Percentiles rank a stretch among this genome's conserved stretches.
Conservation (phyloP, 2,888 invertebrate genomes). For the Trichacis sp. region DNA sequence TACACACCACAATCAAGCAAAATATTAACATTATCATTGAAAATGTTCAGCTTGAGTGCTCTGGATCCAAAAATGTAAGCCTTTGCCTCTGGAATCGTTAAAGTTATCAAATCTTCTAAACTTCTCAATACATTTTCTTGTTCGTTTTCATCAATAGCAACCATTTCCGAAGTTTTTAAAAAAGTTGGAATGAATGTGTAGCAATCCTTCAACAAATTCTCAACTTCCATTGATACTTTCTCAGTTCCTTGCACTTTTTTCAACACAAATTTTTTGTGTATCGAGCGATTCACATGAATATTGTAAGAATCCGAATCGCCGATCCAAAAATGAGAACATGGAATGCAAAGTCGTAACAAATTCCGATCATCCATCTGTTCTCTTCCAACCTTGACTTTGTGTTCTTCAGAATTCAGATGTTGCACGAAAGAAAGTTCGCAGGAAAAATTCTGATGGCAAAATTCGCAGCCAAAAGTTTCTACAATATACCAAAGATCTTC, state of each 20-base stretch:
- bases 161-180: background rate
- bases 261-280: conserved; percentile 46
- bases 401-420: conserved; percentile 34
- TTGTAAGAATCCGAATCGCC: conserved; percentile 23
- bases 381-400: conserved; percentile 4
- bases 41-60: conserved; percentile 70
- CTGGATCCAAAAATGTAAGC: conserved; percentile 75
- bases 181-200: background rate
- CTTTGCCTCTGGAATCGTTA: conserved; percentile 49
- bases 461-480: conserved; percentile 43
- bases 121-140: conserved; percentile 11
- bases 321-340: conserved; percentile 50
- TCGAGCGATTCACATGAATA: conserved; percentile 38
- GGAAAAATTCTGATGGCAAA: conserved; percentile 33
- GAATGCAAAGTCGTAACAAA: conserved; percentile 42
- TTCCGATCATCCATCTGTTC: no score
- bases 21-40: conserved; percentile 54
- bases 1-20: conserved; percentile 52
- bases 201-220: conserved; percentile 10
- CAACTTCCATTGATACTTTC: conserved; percentile 36
- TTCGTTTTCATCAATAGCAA: background rate
- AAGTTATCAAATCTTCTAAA: conserved; percentile 40
- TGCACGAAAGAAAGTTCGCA: conserved; percentile 46
- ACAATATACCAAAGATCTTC: conserved; percentile 45
- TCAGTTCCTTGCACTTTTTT: conserved; percentile 40